Evolutionary conservation across 2,888 invertebrate species (phyloP).

Genomic region (Phrixothrix hirtus): DNA sequence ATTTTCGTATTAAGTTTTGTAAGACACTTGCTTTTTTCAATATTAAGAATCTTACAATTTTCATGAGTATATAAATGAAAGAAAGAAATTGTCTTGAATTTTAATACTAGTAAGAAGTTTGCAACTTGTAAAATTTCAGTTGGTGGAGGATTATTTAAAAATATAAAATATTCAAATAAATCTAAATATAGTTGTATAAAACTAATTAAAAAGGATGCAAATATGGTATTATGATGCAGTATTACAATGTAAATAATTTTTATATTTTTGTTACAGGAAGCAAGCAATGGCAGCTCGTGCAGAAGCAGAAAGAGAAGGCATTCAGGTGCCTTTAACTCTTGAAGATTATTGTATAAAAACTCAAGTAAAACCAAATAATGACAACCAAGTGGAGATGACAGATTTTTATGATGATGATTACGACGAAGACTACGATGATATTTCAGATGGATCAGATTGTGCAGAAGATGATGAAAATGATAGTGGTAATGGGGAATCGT

Average conservation of each 20-base stretch:
- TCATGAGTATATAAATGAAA: too few relatives aligned
- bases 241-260: background rate
- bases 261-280: slow-evolving; percentile 67
- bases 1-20: too few relatives aligned
- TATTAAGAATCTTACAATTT: too few relatives aligned
- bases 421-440: slow-evolving; percentile 71
- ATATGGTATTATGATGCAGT: too few relatives aligned
- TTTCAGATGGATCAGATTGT: slow-evolving; percentile 72
- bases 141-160: too few relatives aligned
- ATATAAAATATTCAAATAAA: too few relatives aligned
- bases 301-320: slow-evolving; percentile 96
- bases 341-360: slow-evolving; percentile 98
- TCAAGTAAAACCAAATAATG: slow-evolving; percentile 82
- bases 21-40: too few relatives aligned
- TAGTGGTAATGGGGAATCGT: slow-evolving; percentile 91
- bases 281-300: slow-evolving; percentile 94
- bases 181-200: too few relatives aligned
- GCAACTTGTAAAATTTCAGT: too few relatives aligned
- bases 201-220: too few relatives aligned
- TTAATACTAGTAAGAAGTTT: too few relatives aligned
- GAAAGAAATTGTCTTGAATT: too few relatives aligned
- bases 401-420: slow-evolving; percentile 97
- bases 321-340: slow-evolving; percentile 93
- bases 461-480: slow-evolving; percentile 86
- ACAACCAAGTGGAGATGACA: slow-evolving; percentile 82